Evolutionary conservation across 1,140 invertebrate species (phyloP), one percentile per base, ranked within the genome.

Genomic region (Eumaeus atala): DNA sequence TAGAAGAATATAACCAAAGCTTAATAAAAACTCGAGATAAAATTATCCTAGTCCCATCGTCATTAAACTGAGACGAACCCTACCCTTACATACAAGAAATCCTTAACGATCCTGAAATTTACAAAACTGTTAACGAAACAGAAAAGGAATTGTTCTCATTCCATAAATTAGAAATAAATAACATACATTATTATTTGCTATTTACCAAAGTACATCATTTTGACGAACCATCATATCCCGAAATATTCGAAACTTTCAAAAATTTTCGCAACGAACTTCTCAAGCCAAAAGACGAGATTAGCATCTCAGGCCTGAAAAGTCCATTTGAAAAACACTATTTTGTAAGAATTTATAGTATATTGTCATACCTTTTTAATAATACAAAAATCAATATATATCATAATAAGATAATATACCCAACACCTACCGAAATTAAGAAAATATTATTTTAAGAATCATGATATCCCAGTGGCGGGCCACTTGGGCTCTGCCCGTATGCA

Each of bases 151-250:
- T 62, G 17, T 36, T 58, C 36, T 61, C 54, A 0, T 58, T 52
- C 36, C 12, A 33, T 11, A 57, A 52, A 48, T 18, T 54, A 11
- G n/a, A 55, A 34, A 16, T 28, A 12, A 48, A 56, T 36, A 47
- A 58, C 11, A 62, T 63, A 59, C 40, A 28, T 0, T 59, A 47
- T n/a, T 62, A 59, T 48, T 52, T 68, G 8, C 9, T 67, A 38
- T 67, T 64, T 38, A 49, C n/a, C 10, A 68, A 68, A 52, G 56
- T 68, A n/a, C 54, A 68, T 38, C 56, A 68, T n/a, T 68, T 64
- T 47, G 62, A 68, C 50, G 60, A 62, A 38, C 9, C 17, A 0
- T 47, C 51, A 10, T 68, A 68, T 50, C 28, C 38, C 0, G 60
- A 58, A 14, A 65, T 65, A 14, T 68, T 59, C 17, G 17, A 56